Evolutionary conservation across 2,113 vertebrate genomes (phyloP).

Genomic region (Zapus hudsonius): DNA sequence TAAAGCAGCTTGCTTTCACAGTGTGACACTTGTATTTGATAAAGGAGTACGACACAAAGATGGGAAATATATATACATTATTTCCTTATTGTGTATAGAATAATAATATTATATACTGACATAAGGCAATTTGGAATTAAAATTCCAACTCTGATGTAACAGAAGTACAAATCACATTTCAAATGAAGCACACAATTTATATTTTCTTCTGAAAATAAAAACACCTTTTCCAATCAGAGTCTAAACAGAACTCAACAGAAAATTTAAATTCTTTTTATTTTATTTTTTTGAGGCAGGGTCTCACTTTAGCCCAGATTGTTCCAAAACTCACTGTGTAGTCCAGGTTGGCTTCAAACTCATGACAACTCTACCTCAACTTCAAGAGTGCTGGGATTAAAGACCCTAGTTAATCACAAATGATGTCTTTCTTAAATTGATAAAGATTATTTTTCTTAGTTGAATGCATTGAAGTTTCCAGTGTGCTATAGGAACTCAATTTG

Average conservation of each 20-base stretch:
- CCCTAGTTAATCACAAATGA: no score
- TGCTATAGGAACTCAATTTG: background rate
- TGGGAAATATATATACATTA: background rate
- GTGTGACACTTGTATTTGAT: background rate
- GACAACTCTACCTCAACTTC: no score
- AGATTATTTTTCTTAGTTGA: background rate
- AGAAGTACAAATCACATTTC: background rate
- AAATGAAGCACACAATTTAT: background rate
- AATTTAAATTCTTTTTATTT: background rate
- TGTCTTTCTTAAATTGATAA: background rate
- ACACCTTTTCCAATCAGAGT: background rate
- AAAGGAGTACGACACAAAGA: background rate
- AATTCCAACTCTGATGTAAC: background rate
- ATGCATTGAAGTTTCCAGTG: background rate
- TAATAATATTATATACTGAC: background rate
- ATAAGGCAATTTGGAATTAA: background rate
- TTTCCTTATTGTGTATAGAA: background rate
- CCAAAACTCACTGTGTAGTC: no score
- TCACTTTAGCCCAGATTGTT: no score
- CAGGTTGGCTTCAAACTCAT: no score
- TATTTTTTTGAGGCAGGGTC: no score
- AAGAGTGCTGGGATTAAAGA: no score
- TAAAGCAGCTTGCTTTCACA: background rate
- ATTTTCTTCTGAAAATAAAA: background rate
- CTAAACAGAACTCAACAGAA: background rate